Evolutionary conservation across 2,113 vertebrate species (phyloP), one percentile per base, ranked within the genome.

Genomic region (Pipa parva): DNA sequence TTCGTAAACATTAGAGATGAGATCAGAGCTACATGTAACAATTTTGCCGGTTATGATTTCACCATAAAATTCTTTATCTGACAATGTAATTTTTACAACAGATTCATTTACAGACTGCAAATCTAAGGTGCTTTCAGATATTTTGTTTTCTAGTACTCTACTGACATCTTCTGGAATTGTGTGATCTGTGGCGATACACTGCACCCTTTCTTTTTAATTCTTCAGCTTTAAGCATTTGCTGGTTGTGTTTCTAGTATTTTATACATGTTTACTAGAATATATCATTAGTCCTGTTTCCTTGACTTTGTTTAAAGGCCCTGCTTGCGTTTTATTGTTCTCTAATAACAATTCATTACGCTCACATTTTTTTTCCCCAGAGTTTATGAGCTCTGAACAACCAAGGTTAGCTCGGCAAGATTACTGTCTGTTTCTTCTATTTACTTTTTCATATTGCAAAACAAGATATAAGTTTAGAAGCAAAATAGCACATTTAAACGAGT

Each of bases 1-100:
- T 81, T 99, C 95, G 0, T 99, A 98, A 63, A 97, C 77, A 20
- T 95, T 95, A 1, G 93, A 78, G 80, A 98, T 94, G 59, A 98
- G 92, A 77, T 99, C 95, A 1, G 92, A 94, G 64, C 80, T 90
- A 72, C 90, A 85, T 54, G 88, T 85, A 4, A 82, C 42, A 0
- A 83, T 92, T 81, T 78, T 70, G 13, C 85, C 85, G 24, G 93
- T 60, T 0, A 92, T 89, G 51, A 88, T 83, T 82, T 95, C 93
- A 0, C 48, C 27, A 1, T 75, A 52, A 0, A 58, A 9, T 0
- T 74, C 77, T 12, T 64, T 71, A 37, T 76, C 71, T 0, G 5
- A 71, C 26, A 73, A 70, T 0, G 0, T 22, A 7, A 21, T 76
- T 72, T 85, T 85, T 33, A 84, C 59, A 0, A 54, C 31, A 3